Percentiles rank a stretch among this genome's conserved stretches.
These are phyloP conservation scores for Geopemphigus sp. DNA, from an alignment of 1,140 invertebrate species.

Conservation along the genomic window DNA sequence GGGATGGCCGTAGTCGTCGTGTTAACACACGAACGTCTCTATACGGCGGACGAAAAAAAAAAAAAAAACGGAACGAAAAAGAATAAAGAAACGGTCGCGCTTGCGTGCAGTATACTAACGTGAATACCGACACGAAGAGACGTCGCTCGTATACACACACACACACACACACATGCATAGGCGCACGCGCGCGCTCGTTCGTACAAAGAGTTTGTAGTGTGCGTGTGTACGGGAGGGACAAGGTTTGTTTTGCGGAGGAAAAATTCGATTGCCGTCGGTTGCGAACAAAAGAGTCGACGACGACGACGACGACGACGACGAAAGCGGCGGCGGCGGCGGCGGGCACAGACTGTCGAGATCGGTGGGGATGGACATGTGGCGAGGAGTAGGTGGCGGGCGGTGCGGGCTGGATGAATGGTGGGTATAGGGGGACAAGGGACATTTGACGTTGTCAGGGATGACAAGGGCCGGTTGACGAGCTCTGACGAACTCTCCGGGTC, in stretches of 20 bases:
- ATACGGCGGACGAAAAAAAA: not conserved
- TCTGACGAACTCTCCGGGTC: constrained; percentile 46
- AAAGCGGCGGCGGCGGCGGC: not conserved
- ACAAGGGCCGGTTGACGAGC: constrained; percentile 50
- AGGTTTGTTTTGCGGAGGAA: constrained; percentile 44
- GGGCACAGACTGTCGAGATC: no score
- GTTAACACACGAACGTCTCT: not conserved
- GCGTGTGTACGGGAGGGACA: not conserved
- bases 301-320: no score
- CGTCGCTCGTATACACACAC: no score
- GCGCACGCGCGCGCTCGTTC: no score
- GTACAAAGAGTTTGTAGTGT: no score
- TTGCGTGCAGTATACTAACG: not conserved
- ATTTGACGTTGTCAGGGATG: constrained; percentile 50
- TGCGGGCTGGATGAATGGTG: not conserved
- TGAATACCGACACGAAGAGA: not conserved
- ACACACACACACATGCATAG: not conserved
- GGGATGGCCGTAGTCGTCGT: not conserved
- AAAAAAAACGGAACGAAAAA: no score
- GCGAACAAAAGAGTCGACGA: constrained; percentile 33
- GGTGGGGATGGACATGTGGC: not conserved
- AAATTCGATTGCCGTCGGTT: constrained; percentile 39
- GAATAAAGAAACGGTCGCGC: not conserved
- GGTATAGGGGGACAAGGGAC: constrained; percentile 14
- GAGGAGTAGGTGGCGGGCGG: not conserved